These are phyloP conservation scores for Ennomos erosarius DNA, from an alignment of 2,888 invertebrate genomes.

Conservation along the genomic window DNA sequence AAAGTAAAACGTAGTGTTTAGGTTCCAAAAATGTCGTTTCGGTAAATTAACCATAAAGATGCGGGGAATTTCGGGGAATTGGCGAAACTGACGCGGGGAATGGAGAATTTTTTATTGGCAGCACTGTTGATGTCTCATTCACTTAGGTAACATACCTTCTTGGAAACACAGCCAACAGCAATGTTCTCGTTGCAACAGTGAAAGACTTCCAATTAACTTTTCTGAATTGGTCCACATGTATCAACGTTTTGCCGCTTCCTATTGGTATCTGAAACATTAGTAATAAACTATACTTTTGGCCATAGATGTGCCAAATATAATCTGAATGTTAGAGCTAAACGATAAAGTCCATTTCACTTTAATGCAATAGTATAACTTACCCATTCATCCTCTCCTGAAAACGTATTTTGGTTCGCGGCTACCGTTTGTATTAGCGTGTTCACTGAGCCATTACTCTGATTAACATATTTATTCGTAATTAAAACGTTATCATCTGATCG, in stretches of 20 bases:
- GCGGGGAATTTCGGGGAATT: no score
- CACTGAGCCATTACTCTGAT: conserved; percentile 29
- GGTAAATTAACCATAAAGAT: no score
- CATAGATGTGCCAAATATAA: neutral
- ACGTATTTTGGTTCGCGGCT: conserved; percentile 14
- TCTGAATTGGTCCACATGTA: conserved; percentile 67
- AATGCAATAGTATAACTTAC: neutral
- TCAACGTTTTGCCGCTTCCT: conserved; percentile 74
- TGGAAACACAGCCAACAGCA: conserved; percentile 76
- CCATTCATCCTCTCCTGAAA: conserved; percentile 13
- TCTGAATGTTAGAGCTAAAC: neutral
- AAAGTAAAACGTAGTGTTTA: no score
- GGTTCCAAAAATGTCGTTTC: no score
- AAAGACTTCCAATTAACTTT: conserved; percentile 79
- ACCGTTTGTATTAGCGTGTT: conserved; percentile 13
- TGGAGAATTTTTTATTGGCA: no score
- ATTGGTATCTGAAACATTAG: conserved; percentile 68
- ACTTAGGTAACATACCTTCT: conserved; percentile 57
- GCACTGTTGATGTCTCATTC: no score
- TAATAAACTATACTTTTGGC: neutral
- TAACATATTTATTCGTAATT: conserved; percentile 59
- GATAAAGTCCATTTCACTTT: no score
- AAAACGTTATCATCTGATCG: conserved; percentile 60
- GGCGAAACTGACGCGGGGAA: no score
- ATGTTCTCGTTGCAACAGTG: conserved; percentile 77